These are phyloP conservation scores for Dasyprocta punctata DNA, from an alignment of 2,113 vertebrate species.

Conservation along the genomic window DNA sequence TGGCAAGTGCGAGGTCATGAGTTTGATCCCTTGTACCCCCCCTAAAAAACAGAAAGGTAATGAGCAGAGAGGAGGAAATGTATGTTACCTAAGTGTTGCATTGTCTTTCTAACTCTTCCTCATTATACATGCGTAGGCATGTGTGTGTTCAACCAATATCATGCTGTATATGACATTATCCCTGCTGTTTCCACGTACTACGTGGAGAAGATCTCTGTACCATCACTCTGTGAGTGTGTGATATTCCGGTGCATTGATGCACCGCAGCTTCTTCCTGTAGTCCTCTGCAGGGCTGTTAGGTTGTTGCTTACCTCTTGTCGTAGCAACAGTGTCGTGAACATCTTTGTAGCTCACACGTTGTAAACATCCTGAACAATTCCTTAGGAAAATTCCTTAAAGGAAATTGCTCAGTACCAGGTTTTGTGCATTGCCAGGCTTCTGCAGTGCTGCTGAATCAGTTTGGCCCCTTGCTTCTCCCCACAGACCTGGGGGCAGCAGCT, in stretches of 20 bases:
- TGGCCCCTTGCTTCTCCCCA: fast-evolving
- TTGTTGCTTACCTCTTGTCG: not conserved
- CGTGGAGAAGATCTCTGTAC: not conserved
- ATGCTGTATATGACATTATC: not conserved
- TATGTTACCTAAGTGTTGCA: not conserved
- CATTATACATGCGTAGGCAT: fast-evolving
- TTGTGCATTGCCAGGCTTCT: not conserved
- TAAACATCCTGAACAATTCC: not conserved
- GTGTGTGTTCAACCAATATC: not conserved
- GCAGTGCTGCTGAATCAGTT: not conserved
- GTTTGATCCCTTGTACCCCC: no score
- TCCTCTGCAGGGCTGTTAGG: not conserved
- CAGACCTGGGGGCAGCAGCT: not conserved
- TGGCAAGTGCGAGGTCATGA: no score
- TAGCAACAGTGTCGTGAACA: not conserved
- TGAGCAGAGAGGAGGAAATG: not conserved
- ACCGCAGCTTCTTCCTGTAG: fast-evolving
- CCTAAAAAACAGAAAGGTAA: not conserved
- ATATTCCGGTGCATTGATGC: not conserved
- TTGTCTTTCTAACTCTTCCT: not conserved
- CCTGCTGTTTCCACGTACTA: not conserved
- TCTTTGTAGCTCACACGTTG: not conserved
- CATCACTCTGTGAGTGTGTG: not conserved
- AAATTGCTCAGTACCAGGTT: not conserved
- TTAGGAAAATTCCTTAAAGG: not conserved